Percentiles rank a stretch among this genome's conserved stretches.
phyloP scores from a whole-genome alignment of 2,113 vertebrate species.

The Eurypyga helias region DNA sequence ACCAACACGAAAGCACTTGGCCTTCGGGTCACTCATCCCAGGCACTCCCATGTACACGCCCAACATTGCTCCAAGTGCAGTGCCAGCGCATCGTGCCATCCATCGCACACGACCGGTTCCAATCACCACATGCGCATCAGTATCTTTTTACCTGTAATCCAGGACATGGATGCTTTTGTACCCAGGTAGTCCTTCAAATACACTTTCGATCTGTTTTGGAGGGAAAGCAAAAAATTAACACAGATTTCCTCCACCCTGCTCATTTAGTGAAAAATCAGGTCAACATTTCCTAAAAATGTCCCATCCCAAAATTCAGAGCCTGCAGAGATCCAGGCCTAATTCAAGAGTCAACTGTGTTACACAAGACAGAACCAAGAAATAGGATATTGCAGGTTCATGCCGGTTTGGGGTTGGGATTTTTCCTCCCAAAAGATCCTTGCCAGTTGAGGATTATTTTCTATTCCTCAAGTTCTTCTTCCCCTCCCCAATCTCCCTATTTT shows the following conservation, averaged over 20 bases:
- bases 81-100: background rate
- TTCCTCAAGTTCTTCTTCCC: background rate
- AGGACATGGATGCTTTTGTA: conserved; percentile 85
- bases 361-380: background rate
- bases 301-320: background rate
- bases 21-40: background rate
- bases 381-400: background rate
- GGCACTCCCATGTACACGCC: background rate
- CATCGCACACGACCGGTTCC: background rate
- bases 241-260: background rate
- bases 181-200: conserved; percentile 86
- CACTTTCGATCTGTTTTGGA: conserved; percentile 82
- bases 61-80: background rate
- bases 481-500: background rate
- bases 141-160: conserved; percentile 86
- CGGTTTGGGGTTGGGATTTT: background rate
- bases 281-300: background rate
- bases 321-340: background rate
- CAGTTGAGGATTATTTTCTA: background rate
- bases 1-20: background rate
- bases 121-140: background rate
- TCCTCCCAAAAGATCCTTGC: background rate
- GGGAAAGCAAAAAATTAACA: background rate
- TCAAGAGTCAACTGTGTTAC: background rate
- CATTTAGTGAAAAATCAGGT: background rate